phyloP scores from a whole-genome alignment of 1,140 invertebrate genomes.

The Microplitis demolitor region DNA sequence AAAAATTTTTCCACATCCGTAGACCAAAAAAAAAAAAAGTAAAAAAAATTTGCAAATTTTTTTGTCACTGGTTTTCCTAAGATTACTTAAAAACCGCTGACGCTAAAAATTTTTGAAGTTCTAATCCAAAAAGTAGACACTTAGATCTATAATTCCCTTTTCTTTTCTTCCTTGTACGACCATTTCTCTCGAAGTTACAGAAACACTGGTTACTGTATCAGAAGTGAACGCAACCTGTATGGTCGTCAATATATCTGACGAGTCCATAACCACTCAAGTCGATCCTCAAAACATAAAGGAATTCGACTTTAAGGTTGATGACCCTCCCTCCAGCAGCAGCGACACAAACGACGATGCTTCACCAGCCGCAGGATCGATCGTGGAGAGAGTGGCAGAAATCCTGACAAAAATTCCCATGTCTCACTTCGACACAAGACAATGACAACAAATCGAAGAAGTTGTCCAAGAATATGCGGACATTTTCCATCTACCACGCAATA shows the following conservation, averaged over 20 bases:
- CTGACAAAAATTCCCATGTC: not conserved
- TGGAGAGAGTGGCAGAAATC: not conserved
- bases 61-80: too few relatives aligned
- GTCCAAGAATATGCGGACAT: not conserved
- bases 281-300: not conserved
- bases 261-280: not conserved
- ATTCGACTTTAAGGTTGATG: not conserved
- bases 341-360: not conserved
- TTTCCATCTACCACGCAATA: conserved; percentile 11
- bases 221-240: not conserved
- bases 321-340: not conserved
- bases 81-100: too few relatives aligned
- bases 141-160: too few relatives aligned
- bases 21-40: too few relatives aligned
- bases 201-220: not conserved
- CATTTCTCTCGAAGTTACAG: too few relatives aligned
- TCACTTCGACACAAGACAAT: not conserved
- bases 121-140: too few relatives aligned
- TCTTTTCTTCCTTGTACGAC: too few relatives aligned
- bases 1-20: too few relatives aligned
- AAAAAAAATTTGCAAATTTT: too few relatives aligned
- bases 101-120: too few relatives aligned
- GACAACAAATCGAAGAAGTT: not conserved
- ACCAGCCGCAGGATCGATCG: not conserved
- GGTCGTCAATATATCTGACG: not conserved